A percentile compares a stretch with the other conserved stretches of the same genome.
Evolutionary conservation across 2,888 invertebrate species (phyloP).

Genomic region (Cerastis rubricosa): DNA sequence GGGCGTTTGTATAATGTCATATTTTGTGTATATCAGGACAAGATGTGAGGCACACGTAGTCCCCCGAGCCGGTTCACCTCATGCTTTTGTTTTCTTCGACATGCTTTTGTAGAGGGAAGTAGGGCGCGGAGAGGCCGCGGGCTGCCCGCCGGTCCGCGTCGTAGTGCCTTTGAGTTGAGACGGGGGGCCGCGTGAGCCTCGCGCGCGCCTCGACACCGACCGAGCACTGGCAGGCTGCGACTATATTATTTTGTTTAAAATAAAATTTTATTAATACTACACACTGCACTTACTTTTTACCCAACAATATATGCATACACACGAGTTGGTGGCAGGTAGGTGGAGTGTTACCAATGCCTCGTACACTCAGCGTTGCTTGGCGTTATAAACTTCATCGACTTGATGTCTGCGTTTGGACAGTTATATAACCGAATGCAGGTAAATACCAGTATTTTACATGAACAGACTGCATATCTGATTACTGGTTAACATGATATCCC

Average conservation of each 20-base stretch:
- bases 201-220: constrained; percentile 69
- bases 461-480: neutral
- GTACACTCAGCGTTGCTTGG: neutral
- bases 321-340: neutral
- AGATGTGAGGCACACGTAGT: constrained; percentile 79
- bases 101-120: constrained; percentile 68
- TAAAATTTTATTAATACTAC: constrained; percentile 85
- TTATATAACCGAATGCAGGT: neutral
- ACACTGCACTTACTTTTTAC: constrained; percentile 52
- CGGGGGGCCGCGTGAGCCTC: constrained; percentile 72
- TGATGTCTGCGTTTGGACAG: neutral
- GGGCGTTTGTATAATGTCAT: constrained; percentile 83
- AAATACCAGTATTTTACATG: neutral
- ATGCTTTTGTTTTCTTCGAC: constrained; percentile 67
- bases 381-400: neutral
- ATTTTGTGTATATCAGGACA: constrained; percentile 86
- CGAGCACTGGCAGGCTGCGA: constrained; percentile 81
- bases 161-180: constrained; percentile 54
- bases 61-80: constrained; percentile 68
- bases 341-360: neutral
- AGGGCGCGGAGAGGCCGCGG: constrained; percentile 46
- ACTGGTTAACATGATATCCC: neutral
- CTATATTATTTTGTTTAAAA: constrained; percentile 89
- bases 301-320: neutral
- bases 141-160: constrained; percentile 62